Percentiles rank a stretch among this genome's conserved stretches.
These are phyloP conservation scores for Halisarca cf. caerulea DNA, from an alignment of 37 sponge, comb jelly and placozoan species.

Conservation along the genomic window DNA sequence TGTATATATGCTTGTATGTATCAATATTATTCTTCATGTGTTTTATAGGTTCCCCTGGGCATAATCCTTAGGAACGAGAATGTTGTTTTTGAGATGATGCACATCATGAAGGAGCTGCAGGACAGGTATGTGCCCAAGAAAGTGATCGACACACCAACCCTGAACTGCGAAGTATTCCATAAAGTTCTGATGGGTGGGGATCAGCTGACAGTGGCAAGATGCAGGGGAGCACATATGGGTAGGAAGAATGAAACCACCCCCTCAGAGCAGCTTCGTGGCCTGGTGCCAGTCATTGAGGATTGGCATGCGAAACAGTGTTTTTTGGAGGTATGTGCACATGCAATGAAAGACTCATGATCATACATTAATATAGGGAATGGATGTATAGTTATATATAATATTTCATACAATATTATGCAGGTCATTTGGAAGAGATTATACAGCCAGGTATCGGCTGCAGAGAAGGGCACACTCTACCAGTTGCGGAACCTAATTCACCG, in stretches of 20 bases:
- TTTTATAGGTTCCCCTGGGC: too few species aligned
- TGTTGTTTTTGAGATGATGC: too few species aligned
- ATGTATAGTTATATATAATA: too few species aligned
- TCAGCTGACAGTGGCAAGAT: constrained; percentile 51
- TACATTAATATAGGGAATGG: too few species aligned
- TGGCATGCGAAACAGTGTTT: constrained; percentile 26
- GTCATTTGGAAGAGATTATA: not conserved
- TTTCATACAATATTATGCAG: too few species aligned
- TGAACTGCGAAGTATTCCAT: constrained; percentile 3
- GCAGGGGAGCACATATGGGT: not conserved
- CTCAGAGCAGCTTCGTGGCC: constrained; percentile 4
- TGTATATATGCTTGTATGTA: too few species aligned
- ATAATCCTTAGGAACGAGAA: too few species aligned
- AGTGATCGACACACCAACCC: not conserved
- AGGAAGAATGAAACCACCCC: constrained; percentile 1
- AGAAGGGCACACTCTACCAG: not conserved
- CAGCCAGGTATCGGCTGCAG: not conserved
- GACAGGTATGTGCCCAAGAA: not conserved
- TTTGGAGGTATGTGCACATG: too few species aligned
- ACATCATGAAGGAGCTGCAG: constrained; percentile 12
- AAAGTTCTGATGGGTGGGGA: constrained; percentile 38
- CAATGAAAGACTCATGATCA: too few species aligned
- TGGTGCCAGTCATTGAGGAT: constrained; percentile 38
- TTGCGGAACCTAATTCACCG: not conserved
- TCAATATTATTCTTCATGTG: too few species aligned